Percentiles rank a stretch among this genome's conserved stretches.
Conservation (phyloP, 2,113 vertebrate species). For the Ptilonorhynchus violaceus region DNA sequence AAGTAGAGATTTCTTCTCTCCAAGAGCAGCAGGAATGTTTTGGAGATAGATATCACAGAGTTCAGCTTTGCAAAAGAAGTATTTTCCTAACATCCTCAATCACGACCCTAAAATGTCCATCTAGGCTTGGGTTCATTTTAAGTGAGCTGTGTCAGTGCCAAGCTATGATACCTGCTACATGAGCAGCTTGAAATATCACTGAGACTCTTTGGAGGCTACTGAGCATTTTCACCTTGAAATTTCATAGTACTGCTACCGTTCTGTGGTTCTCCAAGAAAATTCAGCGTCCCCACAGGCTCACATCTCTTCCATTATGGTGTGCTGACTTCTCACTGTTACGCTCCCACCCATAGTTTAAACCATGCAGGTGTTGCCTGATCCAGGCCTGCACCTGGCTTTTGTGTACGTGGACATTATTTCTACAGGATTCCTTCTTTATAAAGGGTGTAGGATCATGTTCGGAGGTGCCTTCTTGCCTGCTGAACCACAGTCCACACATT, state of each 20-base stretch:
- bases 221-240: not conserved
- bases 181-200: not conserved
- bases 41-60: not conserved
- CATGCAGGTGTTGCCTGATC: not conserved
- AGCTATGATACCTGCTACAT: not conserved
- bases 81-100: not conserved
- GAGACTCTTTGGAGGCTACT: not conserved
- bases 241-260: not conserved
- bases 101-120: not conserved
- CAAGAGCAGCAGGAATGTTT: not conserved
- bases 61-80: not conserved
- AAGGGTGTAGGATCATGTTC: not conserved
- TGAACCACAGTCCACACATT: not conserved
- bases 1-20: not conserved
- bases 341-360: not conserved
- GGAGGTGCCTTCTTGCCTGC: not conserved
- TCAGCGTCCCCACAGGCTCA: not conserved
- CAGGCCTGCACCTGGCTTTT: not conserved
- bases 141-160: not conserved
- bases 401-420: not conserved
- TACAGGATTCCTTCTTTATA: not conserved
- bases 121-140: not conserved
- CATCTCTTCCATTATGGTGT: not conserved
- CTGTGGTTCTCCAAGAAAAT: not conserved
- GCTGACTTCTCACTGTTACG: rapidly evolving